These are phyloP conservation scores for Thaumetopoea pityocampa DNA, from an alignment of 1,140 invertebrate genomes.

Conservation along the genomic window DNA sequence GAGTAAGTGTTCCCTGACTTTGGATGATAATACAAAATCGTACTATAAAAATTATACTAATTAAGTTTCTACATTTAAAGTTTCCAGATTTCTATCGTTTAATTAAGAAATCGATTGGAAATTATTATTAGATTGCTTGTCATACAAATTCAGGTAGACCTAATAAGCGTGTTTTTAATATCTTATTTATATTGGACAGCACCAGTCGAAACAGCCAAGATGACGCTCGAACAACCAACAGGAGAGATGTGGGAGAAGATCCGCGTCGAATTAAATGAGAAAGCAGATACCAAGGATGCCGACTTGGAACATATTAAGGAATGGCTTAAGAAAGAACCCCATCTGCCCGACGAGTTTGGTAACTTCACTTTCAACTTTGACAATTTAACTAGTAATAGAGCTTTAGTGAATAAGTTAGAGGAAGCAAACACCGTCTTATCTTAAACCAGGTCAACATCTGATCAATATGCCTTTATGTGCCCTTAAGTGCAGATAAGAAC, in stretches of 20 bases:
- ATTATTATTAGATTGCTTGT: too few relatives aligned
- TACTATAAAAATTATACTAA: too few relatives aligned
- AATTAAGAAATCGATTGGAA: background rate
- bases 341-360: slow-evolving; percentile 71
- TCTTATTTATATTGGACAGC: slow-evolving; percentile 23
- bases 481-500: too few relatives aligned
- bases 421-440: too few relatives aligned
- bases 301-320: slow-evolving; percentile 85
- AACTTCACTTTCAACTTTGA: slow-evolving; percentile 9
- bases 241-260: slow-evolving; percentile 87
- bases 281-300: slow-evolving; percentile 80
- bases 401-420: too few relatives aligned
- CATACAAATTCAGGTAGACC: background rate
- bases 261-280: slow-evolving; percentile 85
- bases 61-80: too few relatives aligned
- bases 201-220: slow-evolving; percentile 66
- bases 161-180: background rate
- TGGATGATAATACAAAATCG: too few relatives aligned
- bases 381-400: background rate
- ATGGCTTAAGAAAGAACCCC: slow-evolving; percentile 84
- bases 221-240: slow-evolving; percentile 86
- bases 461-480: too few relatives aligned
- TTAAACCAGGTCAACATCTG: too few relatives aligned
- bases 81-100: too few relatives aligned
- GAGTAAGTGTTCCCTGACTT: too few relatives aligned